These are phyloP conservation scores for Drosophila murphyi DNA, from an alignment of 1,140 invertebrate genomes.

Conservation along the genomic window DNA sequence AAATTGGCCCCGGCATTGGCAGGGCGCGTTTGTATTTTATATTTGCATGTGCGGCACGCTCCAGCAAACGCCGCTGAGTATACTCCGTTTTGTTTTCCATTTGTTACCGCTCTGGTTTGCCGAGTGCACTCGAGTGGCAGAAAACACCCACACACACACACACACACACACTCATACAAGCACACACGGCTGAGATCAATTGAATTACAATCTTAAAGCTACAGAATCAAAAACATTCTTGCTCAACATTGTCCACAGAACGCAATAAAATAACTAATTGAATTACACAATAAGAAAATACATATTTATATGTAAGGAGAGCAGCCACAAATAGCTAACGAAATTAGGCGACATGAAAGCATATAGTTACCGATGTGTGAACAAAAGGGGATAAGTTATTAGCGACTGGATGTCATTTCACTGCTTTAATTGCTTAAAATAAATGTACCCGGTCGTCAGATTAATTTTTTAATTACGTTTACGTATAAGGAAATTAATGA, in stretches of 20 bases:
- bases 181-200: neutral
- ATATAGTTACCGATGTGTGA: neutral
- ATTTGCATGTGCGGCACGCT: conserved; percentile 73
- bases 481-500: no score
- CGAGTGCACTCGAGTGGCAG: conserved; percentile 44
- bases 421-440: no score
- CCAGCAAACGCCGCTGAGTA: conserved; percentile 46
- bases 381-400: no score
- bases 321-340: conserved; percentile 10
- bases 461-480: no score
- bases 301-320: conserved; percentile 28
- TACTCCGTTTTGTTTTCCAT: conserved; percentile 77
- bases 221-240: conserved; percentile 9
- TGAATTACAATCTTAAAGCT: conserved; percentile 1
- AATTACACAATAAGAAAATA: conserved; percentile 55
- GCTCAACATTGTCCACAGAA: conserved; percentile 17
- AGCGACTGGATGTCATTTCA: no score
- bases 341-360: conserved; percentile 16
- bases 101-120: conserved; percentile 63
- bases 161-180: conserved; percentile 2
- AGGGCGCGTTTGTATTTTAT: conserved; percentile 25
- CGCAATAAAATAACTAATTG: conserved; percentile 65
- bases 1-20: conserved; percentile 29
- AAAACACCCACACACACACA: conserved; percentile 1
- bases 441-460: no score